Conservation (phyloP, 2,797 vertebrate genomes). For the Cyprinodon diabolis region DNA sequence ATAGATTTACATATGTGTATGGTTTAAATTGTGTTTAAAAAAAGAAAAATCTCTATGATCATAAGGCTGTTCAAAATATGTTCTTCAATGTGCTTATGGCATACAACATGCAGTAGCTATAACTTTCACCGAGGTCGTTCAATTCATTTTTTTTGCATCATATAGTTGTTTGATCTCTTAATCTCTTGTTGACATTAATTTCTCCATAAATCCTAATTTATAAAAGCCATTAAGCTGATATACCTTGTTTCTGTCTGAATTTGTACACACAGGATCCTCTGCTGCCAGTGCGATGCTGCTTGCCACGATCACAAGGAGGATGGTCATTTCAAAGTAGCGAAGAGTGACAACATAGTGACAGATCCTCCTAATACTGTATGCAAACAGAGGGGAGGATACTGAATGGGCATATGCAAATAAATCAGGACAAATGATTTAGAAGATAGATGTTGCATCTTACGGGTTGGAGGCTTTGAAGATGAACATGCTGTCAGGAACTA, state of each 20-base stretch:
- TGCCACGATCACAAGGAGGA: conserved; percentile 96
- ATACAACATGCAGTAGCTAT: not conserved
- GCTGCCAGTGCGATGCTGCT: conserved; percentile 98
- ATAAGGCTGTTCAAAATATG: too few species aligned
- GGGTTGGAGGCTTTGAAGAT: conserved; percentile 98
- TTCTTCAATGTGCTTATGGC: not conserved
- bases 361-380: conserved; percentile 87
- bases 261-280: conserved; percentile 94
- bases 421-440: not conserved
- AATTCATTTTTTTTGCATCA: not conserved
- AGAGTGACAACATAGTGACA: conserved; percentile 97
- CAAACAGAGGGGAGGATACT: not conserved
- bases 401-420: not conserved
- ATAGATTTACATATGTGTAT: too few species aligned
- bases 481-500: conserved; percentile 97
- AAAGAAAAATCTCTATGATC: too few species aligned
- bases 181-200: too few species aligned
- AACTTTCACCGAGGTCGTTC: not conserved
- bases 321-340: conserved; percentile 99
- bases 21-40: too few species aligned
- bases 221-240: conserved; percentile 31
- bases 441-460: conserved; percentile 79
- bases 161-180: not conserved
- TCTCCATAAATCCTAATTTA: not conserved
- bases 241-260: conserved; percentile 96